Evolutionary conservation across 2,888 invertebrate species (phyloP).

Genomic region (Sycophila texana): DNA sequence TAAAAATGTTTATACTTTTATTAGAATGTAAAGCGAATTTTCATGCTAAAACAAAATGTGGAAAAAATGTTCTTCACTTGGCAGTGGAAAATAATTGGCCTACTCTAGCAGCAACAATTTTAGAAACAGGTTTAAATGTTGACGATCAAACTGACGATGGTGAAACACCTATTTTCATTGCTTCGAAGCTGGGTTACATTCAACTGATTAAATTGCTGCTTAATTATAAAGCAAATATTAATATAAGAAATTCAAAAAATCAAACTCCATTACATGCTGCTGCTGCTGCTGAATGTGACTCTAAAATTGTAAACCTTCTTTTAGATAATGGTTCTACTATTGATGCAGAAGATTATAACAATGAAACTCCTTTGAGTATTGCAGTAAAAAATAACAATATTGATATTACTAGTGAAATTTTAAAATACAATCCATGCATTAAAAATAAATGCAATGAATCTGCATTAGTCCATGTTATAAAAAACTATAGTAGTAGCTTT

Average conservation of each 20-base stretch:
- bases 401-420: conserved; percentile 26
- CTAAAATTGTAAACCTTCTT: conserved; percentile 23
- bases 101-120: conserved; percentile 26
- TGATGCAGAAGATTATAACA: conserved; percentile 21
- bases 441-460: conserved; percentile 10
- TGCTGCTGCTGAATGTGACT: conserved; percentile 35
- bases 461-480: conserved; percentile 35
- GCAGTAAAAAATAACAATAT: conserved; percentile 16
- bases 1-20: conserved; percentile 17
- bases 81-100: conserved; percentile 39
- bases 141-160: conserved; percentile 19
- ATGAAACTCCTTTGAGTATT: conserved; percentile 38
- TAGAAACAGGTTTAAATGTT: conserved; percentile 15
- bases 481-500: neutral
- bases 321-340: conserved; percentile 17
- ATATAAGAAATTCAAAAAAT: conserved; percentile 8
- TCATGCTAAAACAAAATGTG: conserved; percentile 27
- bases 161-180: conserved; percentile 27
- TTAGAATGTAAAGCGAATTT: conserved; percentile 31
- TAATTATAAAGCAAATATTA: conserved; percentile 36
- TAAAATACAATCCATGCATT: conserved; percentile 27
- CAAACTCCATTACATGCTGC: conserved; percentile 41
- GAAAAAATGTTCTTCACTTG: conserved; percentile 38
- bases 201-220: conserved; percentile 33
- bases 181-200: conserved; percentile 31